Percentiles rank a stretch among this genome's conserved stretches.
phyloP scores from a whole-genome alignment of 1,140 invertebrate species.

The Orchesella cincta region DNA sequence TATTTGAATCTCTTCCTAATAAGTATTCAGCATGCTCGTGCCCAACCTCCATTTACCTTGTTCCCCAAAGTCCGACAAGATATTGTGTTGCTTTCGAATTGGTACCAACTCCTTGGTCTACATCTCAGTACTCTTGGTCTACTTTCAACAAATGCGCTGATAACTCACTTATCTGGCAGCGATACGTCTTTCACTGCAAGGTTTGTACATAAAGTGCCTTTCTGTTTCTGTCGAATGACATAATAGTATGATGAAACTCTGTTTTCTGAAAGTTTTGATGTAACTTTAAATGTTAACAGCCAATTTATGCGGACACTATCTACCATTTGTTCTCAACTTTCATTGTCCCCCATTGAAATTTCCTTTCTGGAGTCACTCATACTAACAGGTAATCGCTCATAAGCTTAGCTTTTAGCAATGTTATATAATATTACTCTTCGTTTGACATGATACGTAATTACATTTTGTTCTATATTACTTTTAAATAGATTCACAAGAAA shows the following conservation, averaged over 20 bases:
- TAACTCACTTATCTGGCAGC: conserved; percentile 28
- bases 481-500: too few relatives aligned
- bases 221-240: conserved; percentile 35
- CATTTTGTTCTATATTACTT: too few relatives aligned
- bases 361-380: conserved; percentile 66
- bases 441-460: background rate
- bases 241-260: background rate
- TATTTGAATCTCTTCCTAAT: conserved; percentile 45
- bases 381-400: conserved; percentile 65
- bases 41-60: conserved; percentile 45
- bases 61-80: conserved; percentile 31
- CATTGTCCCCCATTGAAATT: conserved; percentile 63
- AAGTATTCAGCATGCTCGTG: conserved; percentile 43
- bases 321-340: conserved; percentile 57
- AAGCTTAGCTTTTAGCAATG: too few relatives aligned
- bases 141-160: conserved; percentile 14
- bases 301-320: conserved; percentile 51
- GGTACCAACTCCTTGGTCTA: conserved; percentile 46
- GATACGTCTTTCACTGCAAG: conserved; percentile 41
- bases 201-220: too few relatives aligned
- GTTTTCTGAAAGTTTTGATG: background rate
- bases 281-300: background rate
- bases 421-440: background rate
- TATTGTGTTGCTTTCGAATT: conserved; percentile 28
- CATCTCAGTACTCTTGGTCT: conserved; percentile 42